Evolutionary conservation across 2,113 vertebrate genomes (phyloP).

Genomic region (Anolis carolinensis): DNA sequence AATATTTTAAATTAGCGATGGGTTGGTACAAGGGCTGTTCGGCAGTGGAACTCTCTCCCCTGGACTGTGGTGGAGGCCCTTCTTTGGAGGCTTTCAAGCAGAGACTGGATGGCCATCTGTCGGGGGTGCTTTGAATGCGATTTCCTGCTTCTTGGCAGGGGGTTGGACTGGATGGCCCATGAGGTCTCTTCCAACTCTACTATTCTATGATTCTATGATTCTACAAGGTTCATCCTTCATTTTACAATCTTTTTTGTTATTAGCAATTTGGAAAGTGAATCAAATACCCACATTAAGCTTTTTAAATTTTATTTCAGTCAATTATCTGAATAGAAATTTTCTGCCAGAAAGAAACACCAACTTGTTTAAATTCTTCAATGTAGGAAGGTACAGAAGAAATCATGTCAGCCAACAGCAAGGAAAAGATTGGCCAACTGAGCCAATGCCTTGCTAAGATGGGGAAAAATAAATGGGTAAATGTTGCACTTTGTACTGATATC

Average conservation of each 20-base stretch:
- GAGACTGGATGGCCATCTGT: no score
- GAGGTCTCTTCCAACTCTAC: no score
- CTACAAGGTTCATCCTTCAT: background rate
- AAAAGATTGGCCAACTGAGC: slow-evolving; percentile 20
- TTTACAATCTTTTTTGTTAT: slow-evolving; percentile 7
- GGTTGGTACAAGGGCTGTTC: background rate
- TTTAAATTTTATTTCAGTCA: slow-evolving; percentile 65
- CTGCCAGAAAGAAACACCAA: slow-evolving; percentile 70
- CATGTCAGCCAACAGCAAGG: slow-evolving; percentile 51
- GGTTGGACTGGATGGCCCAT: no score
- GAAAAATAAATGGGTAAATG: background rate
- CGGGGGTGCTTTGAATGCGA: no score
- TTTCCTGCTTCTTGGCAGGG: no score
- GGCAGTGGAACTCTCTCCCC: no score
- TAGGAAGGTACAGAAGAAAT: slow-evolving; percentile 68
- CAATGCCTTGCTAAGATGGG: slow-evolving; percentile 14
- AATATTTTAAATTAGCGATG: background rate
- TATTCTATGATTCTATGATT: no score
- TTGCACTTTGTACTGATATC: background rate
- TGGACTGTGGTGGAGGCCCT: no score
- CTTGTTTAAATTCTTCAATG: slow-evolving; percentile 70
- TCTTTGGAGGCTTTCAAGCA: no score
- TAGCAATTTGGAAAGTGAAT: background rate
- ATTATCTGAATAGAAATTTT: slow-evolving; percentile 67
- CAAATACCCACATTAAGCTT: slow-evolving; percentile 55